These are phyloP conservation scores for Zonitis immaculata DNA, from an alignment of 2,888 invertebrate species.

Conservation along the genomic window DNA sequence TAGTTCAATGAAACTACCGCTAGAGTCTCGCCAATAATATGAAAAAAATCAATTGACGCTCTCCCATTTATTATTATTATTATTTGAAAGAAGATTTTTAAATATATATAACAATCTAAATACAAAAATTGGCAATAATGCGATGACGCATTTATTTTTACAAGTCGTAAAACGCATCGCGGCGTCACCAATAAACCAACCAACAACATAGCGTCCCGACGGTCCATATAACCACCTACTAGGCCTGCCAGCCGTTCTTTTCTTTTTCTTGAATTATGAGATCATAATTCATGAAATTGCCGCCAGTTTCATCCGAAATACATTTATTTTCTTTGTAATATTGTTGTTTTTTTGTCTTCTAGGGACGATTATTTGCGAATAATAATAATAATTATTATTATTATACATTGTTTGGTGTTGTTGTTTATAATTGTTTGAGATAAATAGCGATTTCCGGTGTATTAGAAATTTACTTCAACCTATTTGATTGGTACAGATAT, in stretches of 20 bases:
- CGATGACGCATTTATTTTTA: slow-evolving; percentile 20
- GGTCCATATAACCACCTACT: slow-evolving; percentile 43
- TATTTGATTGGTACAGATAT: slow-evolving; percentile 24
- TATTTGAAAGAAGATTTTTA: no score
- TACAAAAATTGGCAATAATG: no score
- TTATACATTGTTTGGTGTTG: slow-evolving; percentile 6
- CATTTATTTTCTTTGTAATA: slow-evolving; percentile 39
- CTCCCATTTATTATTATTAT: no score
- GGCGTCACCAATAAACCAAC: slow-evolving; percentile 16
- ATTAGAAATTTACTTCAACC: no score
- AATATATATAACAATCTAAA: no score
- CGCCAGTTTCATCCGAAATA: slow-evolving; percentile 45
- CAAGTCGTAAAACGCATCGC: slow-evolving; percentile 23
- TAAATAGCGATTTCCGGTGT: slow-evolving; percentile 9
- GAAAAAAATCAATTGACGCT: no score
- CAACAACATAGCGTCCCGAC: slow-evolving; percentile 23
- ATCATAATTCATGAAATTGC: slow-evolving; percentile 47
- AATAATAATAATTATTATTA: no score
- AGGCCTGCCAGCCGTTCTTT: slow-evolving; percentile 45
- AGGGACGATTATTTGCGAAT: background rate
- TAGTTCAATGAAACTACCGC: slow-evolving; percentile 20
- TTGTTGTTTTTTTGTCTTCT: slow-evolving; percentile 21
- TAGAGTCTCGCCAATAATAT: no score
- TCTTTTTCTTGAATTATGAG: slow-evolving; percentile 47
- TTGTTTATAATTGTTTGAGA: background rate